A percentile compares a stretch with the other conserved stretches of the same genome.
Conservation (phyloP, 1,140 invertebrate genomes). For the Antheraea mylitta region DNA sequence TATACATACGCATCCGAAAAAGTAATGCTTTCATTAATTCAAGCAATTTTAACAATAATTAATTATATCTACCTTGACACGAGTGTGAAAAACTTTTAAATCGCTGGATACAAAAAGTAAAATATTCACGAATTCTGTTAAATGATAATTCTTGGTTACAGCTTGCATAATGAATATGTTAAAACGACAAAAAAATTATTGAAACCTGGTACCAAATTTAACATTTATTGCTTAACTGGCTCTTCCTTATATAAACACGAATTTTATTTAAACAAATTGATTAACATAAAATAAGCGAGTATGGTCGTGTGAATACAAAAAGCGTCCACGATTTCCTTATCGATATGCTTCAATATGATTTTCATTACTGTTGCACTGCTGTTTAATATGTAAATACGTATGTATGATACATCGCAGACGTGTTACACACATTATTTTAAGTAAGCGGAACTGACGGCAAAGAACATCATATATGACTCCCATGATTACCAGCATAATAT, state of each 20-base stretch:
- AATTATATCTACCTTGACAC: neutral
- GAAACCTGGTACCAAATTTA: neutral
- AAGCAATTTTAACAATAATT: neutral
- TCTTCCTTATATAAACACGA: neutral
- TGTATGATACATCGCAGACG: constrained; percentile 4
- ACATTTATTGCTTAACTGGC: neutral
- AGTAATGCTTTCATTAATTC: too few relatives aligned
- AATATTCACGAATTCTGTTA: neutral
- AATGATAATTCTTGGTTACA: neutral
- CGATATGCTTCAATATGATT: neutral
- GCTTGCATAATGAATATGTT: neutral
- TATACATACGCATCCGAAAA: too few relatives aligned
- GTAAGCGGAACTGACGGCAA: constrained; percentile 19
- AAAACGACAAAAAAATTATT: neutral
- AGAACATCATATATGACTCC: constrained; percentile 17
- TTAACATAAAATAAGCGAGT: neutral
- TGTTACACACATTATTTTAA: neutral
- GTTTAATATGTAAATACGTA: constrained; percentile 5
- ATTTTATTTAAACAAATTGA: constrained; percentile 2
- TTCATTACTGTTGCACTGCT: neutral
- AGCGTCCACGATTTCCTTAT: neutral
- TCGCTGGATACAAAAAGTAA: neutral
- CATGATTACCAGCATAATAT: neutral
- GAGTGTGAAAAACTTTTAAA: neutral
- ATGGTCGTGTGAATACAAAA: neutral